Conservation (phyloP, 2,113 vertebrate species). For the Hymenochirus boettgeri region DNA sequence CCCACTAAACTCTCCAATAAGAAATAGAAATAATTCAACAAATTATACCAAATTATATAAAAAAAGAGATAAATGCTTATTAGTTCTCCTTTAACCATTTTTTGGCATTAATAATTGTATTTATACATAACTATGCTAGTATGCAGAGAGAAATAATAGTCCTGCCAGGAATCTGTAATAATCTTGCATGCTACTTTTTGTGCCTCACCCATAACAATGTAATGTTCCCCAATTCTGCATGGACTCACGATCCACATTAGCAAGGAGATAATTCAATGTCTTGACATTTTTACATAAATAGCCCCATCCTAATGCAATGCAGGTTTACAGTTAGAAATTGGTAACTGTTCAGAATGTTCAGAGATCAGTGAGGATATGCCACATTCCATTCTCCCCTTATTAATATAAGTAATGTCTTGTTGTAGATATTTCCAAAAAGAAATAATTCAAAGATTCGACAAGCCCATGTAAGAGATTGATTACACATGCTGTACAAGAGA, state of each 20-base stretch:
- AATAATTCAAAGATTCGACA: slow-evolving; percentile 18
- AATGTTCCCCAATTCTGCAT: neutral
- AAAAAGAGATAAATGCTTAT: too few relatives aligned
- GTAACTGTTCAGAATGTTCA: slow-evolving; percentile 25
- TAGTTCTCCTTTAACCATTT: too few relatives aligned
- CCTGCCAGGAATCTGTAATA: too few relatives aligned
- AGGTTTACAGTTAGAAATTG: slow-evolving; percentile 26
- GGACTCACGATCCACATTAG: slow-evolving; percentile 5
- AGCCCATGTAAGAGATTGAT: slow-evolving; percentile 2
- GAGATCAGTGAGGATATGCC: slow-evolving; percentile 9
- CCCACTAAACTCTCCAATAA: too few relatives aligned
- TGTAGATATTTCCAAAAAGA: neutral
- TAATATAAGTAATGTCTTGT: slow-evolving; percentile 23
- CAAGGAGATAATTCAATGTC: slow-evolving; percentile 21
- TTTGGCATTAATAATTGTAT: too few relatives aligned
- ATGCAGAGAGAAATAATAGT: too few relatives aligned
- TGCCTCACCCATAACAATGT: too few relatives aligned
- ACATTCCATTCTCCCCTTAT: slow-evolving; percentile 14
- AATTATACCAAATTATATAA: too few relatives aligned
- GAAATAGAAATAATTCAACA: too few relatives aligned
- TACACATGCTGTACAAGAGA: slow-evolving; percentile 17
- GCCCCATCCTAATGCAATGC: slow-evolving; percentile 25
- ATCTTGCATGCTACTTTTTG: too few relatives aligned
- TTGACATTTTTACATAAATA: slow-evolving; percentile 22
- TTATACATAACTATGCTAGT: too few relatives aligned